phyloP scores from a whole-genome alignment of 2,888 invertebrate species.

The Ochropacha duplaris region DNA sequence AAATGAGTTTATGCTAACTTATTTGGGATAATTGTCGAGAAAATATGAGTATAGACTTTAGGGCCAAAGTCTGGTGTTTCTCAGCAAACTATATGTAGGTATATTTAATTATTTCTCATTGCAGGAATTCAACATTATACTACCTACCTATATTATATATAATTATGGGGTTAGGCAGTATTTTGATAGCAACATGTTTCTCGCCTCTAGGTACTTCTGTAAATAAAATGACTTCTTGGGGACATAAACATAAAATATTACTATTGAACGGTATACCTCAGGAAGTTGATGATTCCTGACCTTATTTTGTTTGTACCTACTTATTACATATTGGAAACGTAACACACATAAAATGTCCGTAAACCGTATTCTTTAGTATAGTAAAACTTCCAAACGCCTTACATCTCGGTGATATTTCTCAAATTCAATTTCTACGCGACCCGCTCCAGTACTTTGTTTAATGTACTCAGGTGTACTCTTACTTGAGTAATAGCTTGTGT shows the following conservation, averaged over 20 bases:
- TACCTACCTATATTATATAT: no score
- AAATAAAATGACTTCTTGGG: no score
- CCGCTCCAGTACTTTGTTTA: conserved; percentile 40
- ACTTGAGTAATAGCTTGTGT: conserved; percentile 42
- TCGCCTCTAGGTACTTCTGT: no score
- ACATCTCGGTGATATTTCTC: conserved; percentile 36
- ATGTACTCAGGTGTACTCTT: conserved; percentile 48
- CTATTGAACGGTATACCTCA: no score
- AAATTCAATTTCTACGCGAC: conserved; percentile 47
- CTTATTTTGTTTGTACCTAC: neutral
- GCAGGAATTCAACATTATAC: conserved; percentile 10
- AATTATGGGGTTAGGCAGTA: no score
- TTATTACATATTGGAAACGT: neutral
- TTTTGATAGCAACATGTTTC: no score
- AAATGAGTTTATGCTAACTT: conserved; percentile 54
- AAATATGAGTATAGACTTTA: conserved; percentile 46
- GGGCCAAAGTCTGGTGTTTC: conserved; percentile 25
- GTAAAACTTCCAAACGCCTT: conserved; percentile 23
- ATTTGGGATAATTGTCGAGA: conserved; percentile 52
- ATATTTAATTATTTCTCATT: conserved; percentile 3
- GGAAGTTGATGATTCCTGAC: neutral
- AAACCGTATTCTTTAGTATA: conserved; percentile 1
- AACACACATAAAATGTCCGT: neutral
- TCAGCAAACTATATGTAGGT: conserved; percentile 20
- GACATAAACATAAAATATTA: no score